phyloP scores from a whole-genome alignment of 2,888 invertebrate genomes.

The Meliscaeva auricollis region DNA sequence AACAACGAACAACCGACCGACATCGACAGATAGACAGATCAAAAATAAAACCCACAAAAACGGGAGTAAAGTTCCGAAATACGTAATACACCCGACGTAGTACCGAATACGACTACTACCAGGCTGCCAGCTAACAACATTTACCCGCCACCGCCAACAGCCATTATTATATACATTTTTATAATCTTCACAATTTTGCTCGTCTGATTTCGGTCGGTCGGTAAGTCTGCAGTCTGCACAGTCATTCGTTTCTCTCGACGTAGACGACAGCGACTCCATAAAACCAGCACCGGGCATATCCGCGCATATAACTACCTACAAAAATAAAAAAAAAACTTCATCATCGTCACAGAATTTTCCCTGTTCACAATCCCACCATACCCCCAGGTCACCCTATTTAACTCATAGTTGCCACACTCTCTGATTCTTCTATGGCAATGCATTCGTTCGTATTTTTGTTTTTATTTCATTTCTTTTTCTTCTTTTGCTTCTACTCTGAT shows the following conservation, averaged over 20 bases:
- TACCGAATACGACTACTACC: slow-evolving; percentile 69
- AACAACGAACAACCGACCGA: not conserved
- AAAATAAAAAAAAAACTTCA: slow-evolving; percentile 24
- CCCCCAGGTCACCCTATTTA: slow-evolving; percentile 11
- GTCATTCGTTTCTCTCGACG: slow-evolving; percentile 55
- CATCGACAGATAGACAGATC: slow-evolving; percentile 5
- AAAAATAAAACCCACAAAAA: slow-evolving; percentile 19
- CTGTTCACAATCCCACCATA: not conserved
- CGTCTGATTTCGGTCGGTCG: slow-evolving; percentile 47
- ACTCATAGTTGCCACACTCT: slow-evolving; percentile 22
- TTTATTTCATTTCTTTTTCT: slow-evolving; percentile 47
- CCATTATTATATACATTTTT: slow-evolving; percentile 46
- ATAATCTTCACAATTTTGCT: slow-evolving; percentile 54
- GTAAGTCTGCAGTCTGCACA: slow-evolving; percentile 36
- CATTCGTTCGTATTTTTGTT: slow-evolving; percentile 66
- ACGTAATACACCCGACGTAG: slow-evolving; percentile 75
- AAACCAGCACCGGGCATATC: slow-evolving; percentile 46
- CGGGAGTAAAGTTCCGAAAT: slow-evolving; percentile 72
- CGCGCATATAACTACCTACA: slow-evolving; percentile 60
- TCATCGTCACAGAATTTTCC: slow-evolving; percentile 53
- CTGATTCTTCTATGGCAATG: slow-evolving; percentile 58
- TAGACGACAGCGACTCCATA: slow-evolving; percentile 35
- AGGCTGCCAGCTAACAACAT: slow-evolving; percentile 60
- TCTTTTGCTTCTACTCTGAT: too few relatives aligned
- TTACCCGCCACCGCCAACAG: slow-evolving; percentile 33